Evolutionary conservation across 2,797 vertebrate species (phyloP).

Genomic region (Coregonus ussuriensis): DNA sequence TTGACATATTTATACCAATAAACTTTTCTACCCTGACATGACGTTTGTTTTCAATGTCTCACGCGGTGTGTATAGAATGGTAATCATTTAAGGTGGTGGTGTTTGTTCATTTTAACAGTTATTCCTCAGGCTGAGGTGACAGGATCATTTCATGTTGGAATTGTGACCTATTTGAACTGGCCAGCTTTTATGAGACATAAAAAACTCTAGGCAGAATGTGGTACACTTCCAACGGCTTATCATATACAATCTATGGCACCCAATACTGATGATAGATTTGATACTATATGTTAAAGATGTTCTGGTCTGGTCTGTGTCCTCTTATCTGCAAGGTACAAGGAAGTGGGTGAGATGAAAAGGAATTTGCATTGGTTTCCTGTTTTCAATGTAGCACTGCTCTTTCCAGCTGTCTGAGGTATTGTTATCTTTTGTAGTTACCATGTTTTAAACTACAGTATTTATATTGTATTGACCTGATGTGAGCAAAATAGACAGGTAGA

Average conservation of each 20-base stretch:
- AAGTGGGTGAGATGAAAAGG: constrained; percentile 46
- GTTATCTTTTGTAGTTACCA: background rate
- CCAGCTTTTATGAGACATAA: no score
- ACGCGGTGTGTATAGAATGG: background rate
- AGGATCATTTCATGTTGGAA: no score
- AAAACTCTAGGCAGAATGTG: no score
- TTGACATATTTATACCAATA: constrained; percentile 79
- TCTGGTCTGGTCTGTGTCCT: background rate
- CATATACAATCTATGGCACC: no score
- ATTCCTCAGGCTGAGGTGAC: no score
- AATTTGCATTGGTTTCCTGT: constrained; percentile 59
- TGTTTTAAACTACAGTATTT: background rate
- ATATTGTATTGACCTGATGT: no score
- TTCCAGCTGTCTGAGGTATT: background rate
- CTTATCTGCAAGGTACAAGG: constrained; percentile 54
- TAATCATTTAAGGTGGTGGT: background rate
- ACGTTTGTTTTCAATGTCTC: background rate
- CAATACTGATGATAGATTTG: background rate
- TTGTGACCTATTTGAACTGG: no score
- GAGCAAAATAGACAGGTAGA: background rate
- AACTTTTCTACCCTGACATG: constrained; percentile 68
- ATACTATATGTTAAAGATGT: background rate
- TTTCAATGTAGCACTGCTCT: constrained; percentile 36
- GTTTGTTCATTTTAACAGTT: background rate
- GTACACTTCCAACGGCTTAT: background rate